Base-by-base conservation (phyloP, 2,888 invertebrate species). In the Callimorpha dominula region DNA sequence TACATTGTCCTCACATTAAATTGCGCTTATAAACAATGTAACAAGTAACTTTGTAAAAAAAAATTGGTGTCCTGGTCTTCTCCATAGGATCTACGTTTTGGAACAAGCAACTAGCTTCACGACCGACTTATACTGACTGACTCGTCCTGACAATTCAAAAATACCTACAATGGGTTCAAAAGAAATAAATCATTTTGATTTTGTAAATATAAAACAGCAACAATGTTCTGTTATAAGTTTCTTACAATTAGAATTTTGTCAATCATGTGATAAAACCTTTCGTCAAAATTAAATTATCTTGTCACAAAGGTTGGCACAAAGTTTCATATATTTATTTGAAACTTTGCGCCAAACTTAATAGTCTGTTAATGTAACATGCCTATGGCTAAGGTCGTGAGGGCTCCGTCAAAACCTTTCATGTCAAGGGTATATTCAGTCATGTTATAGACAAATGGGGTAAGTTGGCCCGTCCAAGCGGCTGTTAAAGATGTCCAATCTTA, bases 401-500 rank as follows among this genome's bases (percentile, higher is more conserved):
- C 74, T 76, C 83, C 76, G 82, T 86, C 85, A 86, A 85, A 86
- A 86, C 83, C 84, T 87, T 89, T 86, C 87, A 83, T 85, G 85
- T 87, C 86, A 85, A 81, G 81, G 80, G 81, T 85, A 76, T 84
- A 86, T 78, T 87, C 85, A 76, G 83, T 79, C 86, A 86, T 88
- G 88, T 88, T 87, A 82, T 83, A 88, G 89, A 91, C 88, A 91
- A 92, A 92, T 91, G 88, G 88, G 88, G 76, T 85, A 92, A 93
- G 88, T 92, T 92, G 76, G 79, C 76, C 82, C 77, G 84, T 85
- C 87, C 81, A 86, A 89, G 86, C 87, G 83, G 87, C 88, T 85
- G 87, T 89, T 90, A 83, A 93, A 94, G 89, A 93, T 91, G 85
- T 82, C 88, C 90, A 89, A 91, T 91, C 89, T 90, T 86, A 81